These are phyloP conservation scores for Parnassius glacialis DNA, from an alignment of 2,888 invertebrate species.

Conservation along the genomic window DNA sequence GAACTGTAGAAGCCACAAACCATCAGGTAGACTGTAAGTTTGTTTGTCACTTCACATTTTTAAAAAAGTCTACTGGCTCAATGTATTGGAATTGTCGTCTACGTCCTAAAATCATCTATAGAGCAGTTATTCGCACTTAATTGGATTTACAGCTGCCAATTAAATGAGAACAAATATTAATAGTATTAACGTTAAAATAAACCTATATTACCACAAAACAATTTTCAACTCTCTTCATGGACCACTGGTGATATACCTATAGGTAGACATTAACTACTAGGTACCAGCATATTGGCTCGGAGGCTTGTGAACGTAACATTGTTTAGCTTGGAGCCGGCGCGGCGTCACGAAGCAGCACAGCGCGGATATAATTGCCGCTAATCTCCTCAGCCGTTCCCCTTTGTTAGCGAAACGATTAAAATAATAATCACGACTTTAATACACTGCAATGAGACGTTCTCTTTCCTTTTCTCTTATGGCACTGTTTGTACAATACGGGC, in stretches of 20 bases:
- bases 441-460: constrained; percentile 57
- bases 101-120: too few relatives aligned
- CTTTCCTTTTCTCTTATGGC: constrained; percentile 39
- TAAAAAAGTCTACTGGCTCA: too few relatives aligned
- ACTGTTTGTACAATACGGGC: not conserved
- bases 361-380: constrained; percentile 58
- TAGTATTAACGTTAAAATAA: too few relatives aligned
- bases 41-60: too few relatives aligned
- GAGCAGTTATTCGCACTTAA: too few relatives aligned
- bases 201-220: too few relatives aligned
- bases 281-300: constrained; percentile 28
- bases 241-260: not conserved
- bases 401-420: constrained; percentile 71
- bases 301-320: constrained; percentile 14
- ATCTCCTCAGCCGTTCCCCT: constrained; percentile 57
- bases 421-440: constrained; percentile 72
- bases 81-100: too few relatives aligned
- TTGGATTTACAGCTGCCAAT: too few relatives aligned
- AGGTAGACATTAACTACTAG: constrained; percentile 16
- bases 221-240: not conserved
- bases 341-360: constrained; percentile 28
- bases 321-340: constrained; percentile 26
- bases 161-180: too few relatives aligned
- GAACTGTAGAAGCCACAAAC: too few relatives aligned
- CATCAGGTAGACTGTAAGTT: too few relatives aligned